phyloP scores from a whole-genome alignment of 2,797 vertebrate species.

The Zalophus californianus region DNA sequence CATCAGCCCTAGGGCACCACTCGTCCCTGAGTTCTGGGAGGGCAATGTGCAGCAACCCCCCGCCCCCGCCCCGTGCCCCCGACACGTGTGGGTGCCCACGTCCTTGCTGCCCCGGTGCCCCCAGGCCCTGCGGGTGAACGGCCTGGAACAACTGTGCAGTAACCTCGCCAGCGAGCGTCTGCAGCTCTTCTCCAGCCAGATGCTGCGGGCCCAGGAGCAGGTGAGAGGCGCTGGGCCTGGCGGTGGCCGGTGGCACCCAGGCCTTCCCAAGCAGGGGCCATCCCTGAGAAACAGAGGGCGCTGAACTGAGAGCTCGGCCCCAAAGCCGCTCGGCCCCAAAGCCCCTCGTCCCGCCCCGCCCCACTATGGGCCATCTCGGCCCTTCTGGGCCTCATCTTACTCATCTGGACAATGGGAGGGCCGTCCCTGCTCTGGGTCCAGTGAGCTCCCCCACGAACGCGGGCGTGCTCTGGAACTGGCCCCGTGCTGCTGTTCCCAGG shows the following conservation, averaged over 20 bases:
- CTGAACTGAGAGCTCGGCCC: not conserved
- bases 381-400: not conserved
- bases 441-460: rapidly evolving
- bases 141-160: constrained; percentile 96
- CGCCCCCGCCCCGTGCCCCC: not conserved
- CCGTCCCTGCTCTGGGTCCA: not conserved
- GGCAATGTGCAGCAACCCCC: not conserved
- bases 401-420: not conserved
- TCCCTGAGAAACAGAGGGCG: not conserved
- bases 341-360: not conserved
- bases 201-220: constrained; percentile 94
- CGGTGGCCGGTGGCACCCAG: rapidly evolving
- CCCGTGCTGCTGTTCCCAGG: constrained; percentile 84
- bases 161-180: constrained; percentile 96
- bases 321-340: rapidly evolving
- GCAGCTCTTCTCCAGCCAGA: constrained; percentile 91
- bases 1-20: not conserved
- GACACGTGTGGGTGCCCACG: not conserved
- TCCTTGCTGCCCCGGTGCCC: not conserved
- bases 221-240: constrained; percentile 81
- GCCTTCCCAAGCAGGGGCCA: not conserved
- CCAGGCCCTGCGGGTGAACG: constrained; percentile 95
- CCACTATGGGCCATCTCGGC: rapidly evolving
- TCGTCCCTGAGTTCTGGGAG: not conserved
- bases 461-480: not conserved